Percentiles rank a stretch among this genome's conserved stretches.
Conservation (phyloP, 2,113 vertebrate species). For the Callopanchax toddi region DNA sequence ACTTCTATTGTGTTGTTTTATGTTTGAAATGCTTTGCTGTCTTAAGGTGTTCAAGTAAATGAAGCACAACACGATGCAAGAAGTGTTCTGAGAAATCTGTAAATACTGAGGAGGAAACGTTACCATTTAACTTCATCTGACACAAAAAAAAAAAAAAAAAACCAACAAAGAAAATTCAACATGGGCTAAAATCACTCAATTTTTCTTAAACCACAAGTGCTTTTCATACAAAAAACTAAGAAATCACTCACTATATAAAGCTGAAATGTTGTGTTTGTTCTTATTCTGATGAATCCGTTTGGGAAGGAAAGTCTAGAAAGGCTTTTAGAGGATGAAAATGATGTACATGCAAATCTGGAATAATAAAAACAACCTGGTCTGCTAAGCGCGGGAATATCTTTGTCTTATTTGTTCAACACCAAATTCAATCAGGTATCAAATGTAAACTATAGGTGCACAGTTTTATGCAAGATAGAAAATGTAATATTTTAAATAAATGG, state of each 20-base stretch:
- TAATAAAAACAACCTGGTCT: conserved; percentile 38
- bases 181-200: conserved; percentile 46
- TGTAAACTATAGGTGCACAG: no score
- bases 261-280: conserved; percentile 59
- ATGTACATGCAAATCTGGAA: conserved; percentile 65
- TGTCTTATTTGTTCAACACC: background rate
- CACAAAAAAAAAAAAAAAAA: conserved; percentile 28
- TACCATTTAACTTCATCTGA: conserved; percentile 27
- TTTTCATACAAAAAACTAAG: conserved; percentile 59
- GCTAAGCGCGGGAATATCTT: conserved; percentile 43
- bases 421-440: no score
- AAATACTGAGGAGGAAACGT: conserved; percentile 42
- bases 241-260: conserved; percentile 53
- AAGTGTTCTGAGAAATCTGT: conserved; percentile 26
- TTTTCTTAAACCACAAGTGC: conserved; percentile 75
- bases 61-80: conserved; percentile 66
- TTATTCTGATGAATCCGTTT: conserved; percentile 48
- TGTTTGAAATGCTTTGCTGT: conserved; percentile 53
- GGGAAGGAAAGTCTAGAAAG: conserved; percentile 23
- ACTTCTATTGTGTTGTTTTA: conserved; percentile 50
- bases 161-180: background rate
- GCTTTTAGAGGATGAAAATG: conserved; percentile 40
- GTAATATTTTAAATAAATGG: no score
- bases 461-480: no score
- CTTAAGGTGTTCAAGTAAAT: conserved; percentile 44